Base-by-base conservation (phyloP, 2,888 invertebrate genomes). In the Cerceris ruficornis region DNA sequence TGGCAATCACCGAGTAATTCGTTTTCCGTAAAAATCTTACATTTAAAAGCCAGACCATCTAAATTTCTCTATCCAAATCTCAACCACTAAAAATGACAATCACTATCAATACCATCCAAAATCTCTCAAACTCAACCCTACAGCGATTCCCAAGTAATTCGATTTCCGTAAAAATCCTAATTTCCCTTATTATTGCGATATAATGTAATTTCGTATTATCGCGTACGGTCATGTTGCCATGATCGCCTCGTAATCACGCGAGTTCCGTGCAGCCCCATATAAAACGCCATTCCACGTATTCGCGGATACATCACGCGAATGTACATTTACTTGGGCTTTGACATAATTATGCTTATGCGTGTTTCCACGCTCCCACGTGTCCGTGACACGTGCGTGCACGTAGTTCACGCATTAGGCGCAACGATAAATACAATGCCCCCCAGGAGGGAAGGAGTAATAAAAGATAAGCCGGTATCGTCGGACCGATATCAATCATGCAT, bases 161-260 rank as follows among this genome's bases (percentile, higher is more conserved):
- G 52, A 49, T 59, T 28, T 50, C 46, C 65, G 65, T 57, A 28
- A 69, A 66, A 76, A 52, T 55, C 15, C 54, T 57, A 54, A 62
- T 68, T 59, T 61, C 61, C 42, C 49, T 50, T 65, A 46, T 66
- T 66, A 57, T 58, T 65, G 52, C 72, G 64, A 57, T 49, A 68
- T 28, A 28, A 57, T 49, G 62, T 28, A 28, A 28, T 39, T 69
- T 61, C 41, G 52, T 11, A 42, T 65, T 57, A 75, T 75, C 83
- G 61, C 57, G 72, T 59, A 58, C 46, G 68, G 55, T 11, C 65
- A 54, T 77, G 71, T 78, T 78, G 81, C 81, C 81, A 72, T 28
- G 55, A 46, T 65, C 39, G 55, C 66, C 42, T 50, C 64, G 69
- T 73, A 82, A 87, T 87, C 87, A 85, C 86, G 86, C 83, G 83